Conservation (phyloP, 2,797 vertebrate genomes). For the Alca torda region DNA sequence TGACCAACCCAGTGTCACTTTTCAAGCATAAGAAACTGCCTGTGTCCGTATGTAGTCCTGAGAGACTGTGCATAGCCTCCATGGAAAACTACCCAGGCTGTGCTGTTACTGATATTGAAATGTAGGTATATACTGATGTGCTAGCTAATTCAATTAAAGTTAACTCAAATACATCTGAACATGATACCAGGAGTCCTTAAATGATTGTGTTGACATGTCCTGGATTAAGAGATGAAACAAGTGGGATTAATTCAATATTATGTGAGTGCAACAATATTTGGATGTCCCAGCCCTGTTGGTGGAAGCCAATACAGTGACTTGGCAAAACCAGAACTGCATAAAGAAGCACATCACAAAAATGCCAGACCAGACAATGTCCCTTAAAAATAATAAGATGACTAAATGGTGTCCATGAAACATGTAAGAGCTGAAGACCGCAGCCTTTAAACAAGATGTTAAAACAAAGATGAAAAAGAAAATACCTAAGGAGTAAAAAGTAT, state of each 20-base stretch:
- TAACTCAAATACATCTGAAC: background rate
- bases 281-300: background rate
- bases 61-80: background rate
- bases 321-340: background rate
- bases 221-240: background rate
- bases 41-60: background rate
- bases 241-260: background rate
- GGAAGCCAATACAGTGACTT: background rate
- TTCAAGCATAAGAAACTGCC: background rate
- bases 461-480: background rate
- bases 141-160: background rate
- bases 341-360: background rate
- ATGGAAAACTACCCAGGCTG: background rate
- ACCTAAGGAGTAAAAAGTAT: background rate
- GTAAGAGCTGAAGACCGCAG: background rate
- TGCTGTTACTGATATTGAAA: background rate
- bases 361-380: background rate
- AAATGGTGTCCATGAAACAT: background rate
- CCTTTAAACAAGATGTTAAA: background rate
- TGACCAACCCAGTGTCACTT: background rate
- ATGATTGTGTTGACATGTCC: background rate
- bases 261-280: rapidly evolving
- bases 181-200: background rate
- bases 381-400: background rate
- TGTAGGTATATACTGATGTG: background rate